phyloP scores from a whole-genome alignment of 2,888 invertebrate species.

The Villa cingulata region DNA sequence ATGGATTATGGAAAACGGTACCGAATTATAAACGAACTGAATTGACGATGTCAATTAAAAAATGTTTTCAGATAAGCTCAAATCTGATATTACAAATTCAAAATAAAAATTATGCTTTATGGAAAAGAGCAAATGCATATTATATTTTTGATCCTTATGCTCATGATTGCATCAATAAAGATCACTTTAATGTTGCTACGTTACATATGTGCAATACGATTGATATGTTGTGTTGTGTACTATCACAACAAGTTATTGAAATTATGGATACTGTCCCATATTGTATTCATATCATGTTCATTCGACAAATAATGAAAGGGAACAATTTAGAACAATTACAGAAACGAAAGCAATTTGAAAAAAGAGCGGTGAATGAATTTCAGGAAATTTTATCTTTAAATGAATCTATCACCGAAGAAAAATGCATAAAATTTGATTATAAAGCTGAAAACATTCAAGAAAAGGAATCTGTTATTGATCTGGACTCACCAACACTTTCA shows the following conservation, averaged over 20 bases:
- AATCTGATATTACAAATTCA: constrained; percentile 28
- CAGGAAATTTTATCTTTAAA: constrained; percentile 14
- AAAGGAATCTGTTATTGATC: not conserved
- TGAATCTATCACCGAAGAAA: constrained; percentile 10
- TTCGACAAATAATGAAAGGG: not conserved
- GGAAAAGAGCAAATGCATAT: constrained; percentile 25
- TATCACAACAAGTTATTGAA: constrained; percentile 27
- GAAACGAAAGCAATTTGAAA: not conserved
- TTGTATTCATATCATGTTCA: not conserved
- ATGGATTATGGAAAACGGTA: constrained; percentile 25
- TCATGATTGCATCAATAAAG: constrained; percentile 16
- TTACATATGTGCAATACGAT: constrained; percentile 28
- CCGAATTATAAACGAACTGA: constrained; percentile 25
- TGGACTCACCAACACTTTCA: constrained; percentile 16
- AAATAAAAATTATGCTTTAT: constrained; percentile 28
- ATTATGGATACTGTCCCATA: constrained; percentile 17
- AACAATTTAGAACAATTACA: not conserved
- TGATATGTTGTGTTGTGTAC: constrained; percentile 23
- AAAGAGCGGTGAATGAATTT: not conserved
- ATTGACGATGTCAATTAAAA: constrained; percentile 20
- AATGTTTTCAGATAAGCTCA: constrained; percentile 16
- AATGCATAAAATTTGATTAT: constrained; percentile 1
- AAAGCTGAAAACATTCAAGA: constrained; percentile 6
- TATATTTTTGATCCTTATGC: constrained; percentile 32
- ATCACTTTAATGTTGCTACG: constrained; percentile 19